Conservation (phyloP, 2,888 invertebrate genomes). For the Deilephila elpenor region DNA sequence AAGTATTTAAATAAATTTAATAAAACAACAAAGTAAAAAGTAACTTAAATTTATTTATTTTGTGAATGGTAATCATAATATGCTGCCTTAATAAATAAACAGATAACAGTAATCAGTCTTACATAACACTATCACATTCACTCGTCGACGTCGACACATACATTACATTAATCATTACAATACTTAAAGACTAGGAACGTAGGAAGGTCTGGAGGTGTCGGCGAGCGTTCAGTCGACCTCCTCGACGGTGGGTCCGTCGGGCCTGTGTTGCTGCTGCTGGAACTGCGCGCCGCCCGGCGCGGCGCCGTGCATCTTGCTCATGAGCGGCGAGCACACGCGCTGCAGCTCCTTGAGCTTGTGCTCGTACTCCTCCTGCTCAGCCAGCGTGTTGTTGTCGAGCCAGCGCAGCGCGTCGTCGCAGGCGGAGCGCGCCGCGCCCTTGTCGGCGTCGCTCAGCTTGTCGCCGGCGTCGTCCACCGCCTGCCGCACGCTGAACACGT, state of each 20-base stretch:
- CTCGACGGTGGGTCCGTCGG: constrained; percentile 63
- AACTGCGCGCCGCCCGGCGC: constrained; percentile 53
- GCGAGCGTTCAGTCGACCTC: constrained; percentile 60
- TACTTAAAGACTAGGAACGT: background rate
- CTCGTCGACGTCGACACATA: background rate
- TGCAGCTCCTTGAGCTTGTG: constrained; percentile 86
- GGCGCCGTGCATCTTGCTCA: constrained; percentile 85
- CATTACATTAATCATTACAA: background rate
- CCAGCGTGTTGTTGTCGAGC: constrained; percentile 88
- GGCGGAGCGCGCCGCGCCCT: constrained; percentile 71
- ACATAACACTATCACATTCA: constrained; percentile 15
- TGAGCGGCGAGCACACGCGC: constrained; percentile 83
- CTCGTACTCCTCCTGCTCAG: constrained; percentile 87
- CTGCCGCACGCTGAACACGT: constrained; percentile 89
- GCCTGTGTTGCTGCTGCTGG: background rate
- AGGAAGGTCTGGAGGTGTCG: background rate
- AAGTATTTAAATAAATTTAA: background rate
- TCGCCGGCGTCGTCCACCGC: constrained; percentile 86
- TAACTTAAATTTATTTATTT: constrained; percentile 7
- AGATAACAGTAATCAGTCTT: constrained; percentile 18
- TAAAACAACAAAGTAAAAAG: background rate
- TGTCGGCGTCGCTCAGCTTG: constrained; percentile 87
- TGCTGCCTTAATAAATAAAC: constrained; percentile 29
- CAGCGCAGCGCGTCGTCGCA: constrained; percentile 87
- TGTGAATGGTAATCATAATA: background rate